phyloP scores from a whole-genome alignment of 2,888 invertebrate species.

The Ornithoptera alexandrae region DNA sequence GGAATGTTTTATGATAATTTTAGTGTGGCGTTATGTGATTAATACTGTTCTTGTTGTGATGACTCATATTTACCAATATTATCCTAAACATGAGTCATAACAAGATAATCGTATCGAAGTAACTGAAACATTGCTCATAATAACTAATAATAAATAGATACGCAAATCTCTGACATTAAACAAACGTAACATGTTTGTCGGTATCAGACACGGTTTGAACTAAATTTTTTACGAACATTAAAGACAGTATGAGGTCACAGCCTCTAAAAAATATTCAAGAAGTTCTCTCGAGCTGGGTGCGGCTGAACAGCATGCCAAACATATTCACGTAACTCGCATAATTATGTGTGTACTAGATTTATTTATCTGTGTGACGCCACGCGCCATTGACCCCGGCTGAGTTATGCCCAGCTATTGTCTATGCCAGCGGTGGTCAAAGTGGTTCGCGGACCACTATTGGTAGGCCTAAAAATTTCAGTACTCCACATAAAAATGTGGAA shows the following conservation, averaged over 20 bases:
- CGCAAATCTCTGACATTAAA: slow-evolving; percentile 15
- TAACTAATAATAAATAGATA: no score
- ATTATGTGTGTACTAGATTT: slow-evolving; percentile 36
- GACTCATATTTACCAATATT: slow-evolving; percentile 11
- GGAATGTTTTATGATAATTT: slow-evolving; percentile 22
- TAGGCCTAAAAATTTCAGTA: no score
- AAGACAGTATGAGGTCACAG: slow-evolving; percentile 26
- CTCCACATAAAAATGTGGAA: no score
- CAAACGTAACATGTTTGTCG: slow-evolving; percentile 14
- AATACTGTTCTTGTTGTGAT: slow-evolving; percentile 8
- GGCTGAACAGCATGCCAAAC: slow-evolving; percentile 29
- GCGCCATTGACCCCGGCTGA: slow-evolving; percentile 66
- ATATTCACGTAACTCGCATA: slow-evolving; percentile 29
- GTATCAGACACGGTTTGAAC: slow-evolving; percentile 2
- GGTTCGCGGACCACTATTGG: no score
- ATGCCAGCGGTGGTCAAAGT: slow-evolving; percentile 31
- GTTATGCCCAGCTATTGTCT: slow-evolving; percentile 35
- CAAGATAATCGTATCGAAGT: no score
- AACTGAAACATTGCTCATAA: no score
- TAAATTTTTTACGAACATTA: slow-evolving; percentile 8
- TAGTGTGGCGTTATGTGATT: slow-evolving; percentile 13
- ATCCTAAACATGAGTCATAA: slow-evolving; percentile 1
- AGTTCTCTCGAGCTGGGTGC: slow-evolving; percentile 34
- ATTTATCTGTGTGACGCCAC: slow-evolving; percentile 63
- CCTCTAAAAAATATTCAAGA: slow-evolving; percentile 30